These are phyloP conservation scores for Phylloscopus trochilus DNA, from an alignment of 2,113 vertebrate genomes.

Conservation along the genomic window DNA sequence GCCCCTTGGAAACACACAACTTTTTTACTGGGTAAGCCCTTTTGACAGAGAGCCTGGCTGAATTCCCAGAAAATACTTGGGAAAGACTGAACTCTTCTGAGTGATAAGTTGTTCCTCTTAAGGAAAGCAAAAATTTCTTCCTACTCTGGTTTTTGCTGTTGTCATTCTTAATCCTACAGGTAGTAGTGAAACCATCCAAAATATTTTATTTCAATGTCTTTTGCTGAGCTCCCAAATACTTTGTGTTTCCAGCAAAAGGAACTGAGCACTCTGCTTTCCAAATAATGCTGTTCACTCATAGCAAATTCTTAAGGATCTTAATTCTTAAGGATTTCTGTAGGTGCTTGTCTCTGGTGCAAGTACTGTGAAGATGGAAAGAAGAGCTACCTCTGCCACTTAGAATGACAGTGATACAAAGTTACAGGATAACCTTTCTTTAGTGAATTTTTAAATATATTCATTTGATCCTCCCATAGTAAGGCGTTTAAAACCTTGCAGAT, in stretches of 20 bases:
- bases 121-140: neutral
- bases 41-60: neutral
- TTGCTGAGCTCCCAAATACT: neutral
- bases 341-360: neutral
- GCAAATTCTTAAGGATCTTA: neutral
- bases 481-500: neutral
- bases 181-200: neutral
- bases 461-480: accelerated
- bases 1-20: neutral
- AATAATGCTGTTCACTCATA: neutral
- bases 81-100: neutral
- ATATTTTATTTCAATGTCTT: neutral
- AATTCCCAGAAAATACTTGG: neutral
- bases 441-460: accelerated
- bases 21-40: neutral
- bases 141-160: neutral
- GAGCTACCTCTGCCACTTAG: neutral
- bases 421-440: neutral
- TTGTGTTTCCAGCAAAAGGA: neutral
- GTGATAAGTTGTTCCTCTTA: neutral
- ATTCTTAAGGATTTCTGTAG: neutral
- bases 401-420: neutral
- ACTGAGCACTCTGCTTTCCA: neutral
- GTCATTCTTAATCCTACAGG: neutral
- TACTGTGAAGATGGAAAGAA: neutral